A percentile compares a stretch with the other conserved stretches of the same genome.
Conservation (phyloP, 2,113 vertebrate species). For the Vidua macroura region DNA sequence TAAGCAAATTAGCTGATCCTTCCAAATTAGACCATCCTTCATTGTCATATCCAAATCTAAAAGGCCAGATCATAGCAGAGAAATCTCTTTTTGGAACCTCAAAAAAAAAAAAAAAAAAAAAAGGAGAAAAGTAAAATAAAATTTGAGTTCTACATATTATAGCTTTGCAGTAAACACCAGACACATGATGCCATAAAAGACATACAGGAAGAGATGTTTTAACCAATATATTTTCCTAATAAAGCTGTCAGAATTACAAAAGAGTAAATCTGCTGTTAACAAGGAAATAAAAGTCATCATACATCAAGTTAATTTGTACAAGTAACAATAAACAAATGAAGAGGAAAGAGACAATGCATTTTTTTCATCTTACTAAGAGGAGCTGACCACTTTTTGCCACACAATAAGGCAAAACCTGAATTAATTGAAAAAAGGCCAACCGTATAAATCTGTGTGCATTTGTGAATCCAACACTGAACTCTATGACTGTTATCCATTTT, state of each 20-base stretch:
- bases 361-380: background rate
- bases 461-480: background rate
- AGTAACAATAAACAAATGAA: background rate
- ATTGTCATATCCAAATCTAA: slow-evolving; percentile 76
- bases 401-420: background rate
- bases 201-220: background rate
- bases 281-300: background rate
- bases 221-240: background rate
- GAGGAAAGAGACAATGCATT: background rate
- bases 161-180: background rate
- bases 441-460: no score
- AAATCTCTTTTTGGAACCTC: slow-evolving; percentile 66
- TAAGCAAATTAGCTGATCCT: slow-evolving; percentile 69
- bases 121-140: background rate
- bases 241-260: background rate
- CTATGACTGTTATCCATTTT: background rate
- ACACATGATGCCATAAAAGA: background rate
- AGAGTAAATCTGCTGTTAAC: background rate
- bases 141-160: background rate
- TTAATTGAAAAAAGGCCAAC: background rate
- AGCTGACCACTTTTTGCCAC: background rate
- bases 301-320: background rate
- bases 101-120: background rate
- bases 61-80: slow-evolving; percentile 77
- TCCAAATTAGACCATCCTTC: slow-evolving; percentile 75